Evolutionary conservation across 2,888 invertebrate genomes (phyloP).

Genomic region (Noctuana brunneofusca): DNA sequence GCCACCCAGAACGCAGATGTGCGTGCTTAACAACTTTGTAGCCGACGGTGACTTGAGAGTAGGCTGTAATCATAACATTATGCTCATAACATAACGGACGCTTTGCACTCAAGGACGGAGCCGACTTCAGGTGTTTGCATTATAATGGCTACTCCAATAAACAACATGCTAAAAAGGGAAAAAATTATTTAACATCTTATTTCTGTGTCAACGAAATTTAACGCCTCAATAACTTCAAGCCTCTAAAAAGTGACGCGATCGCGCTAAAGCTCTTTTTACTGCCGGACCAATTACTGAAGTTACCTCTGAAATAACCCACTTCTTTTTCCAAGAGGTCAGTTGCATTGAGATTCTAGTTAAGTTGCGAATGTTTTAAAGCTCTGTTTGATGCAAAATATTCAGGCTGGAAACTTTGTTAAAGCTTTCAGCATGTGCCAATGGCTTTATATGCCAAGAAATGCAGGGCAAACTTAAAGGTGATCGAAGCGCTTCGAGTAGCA

Average conservation of each 20-base stretch:
- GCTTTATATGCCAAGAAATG: constrained; percentile 9
- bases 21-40: constrained; percentile 23
- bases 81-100: constrained; percentile 27
- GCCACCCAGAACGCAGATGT: constrained; percentile 19
- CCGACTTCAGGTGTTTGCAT: constrained; percentile 25
- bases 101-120: constrained; percentile 15
- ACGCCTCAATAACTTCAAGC: constrained; percentile 2
- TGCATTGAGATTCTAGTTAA: constrained; percentile 22
- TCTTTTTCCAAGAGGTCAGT: constrained; percentile 22
- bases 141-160: constrained; percentile 15
- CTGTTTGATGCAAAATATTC: neutral
- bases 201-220: constrained; percentile 17
- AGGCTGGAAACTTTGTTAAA: neutral
- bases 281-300: constrained; percentile 20
- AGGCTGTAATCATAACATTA: constrained; percentile 25
- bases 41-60: constrained; percentile 15
- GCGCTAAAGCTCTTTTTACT: constrained; percentile 8
- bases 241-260: constrained; percentile 22
- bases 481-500: constrained; percentile 5
- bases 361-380: constrained; percentile 7
- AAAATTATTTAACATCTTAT: constrained; percentile 13
- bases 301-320: constrained; percentile 22
- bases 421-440: constrained; percentile 6
- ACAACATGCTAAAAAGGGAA: constrained; percentile 8
- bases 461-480: neutral